Conservation (phyloP, 2,888 invertebrate species). For the Chorisops tibialis region DNA sequence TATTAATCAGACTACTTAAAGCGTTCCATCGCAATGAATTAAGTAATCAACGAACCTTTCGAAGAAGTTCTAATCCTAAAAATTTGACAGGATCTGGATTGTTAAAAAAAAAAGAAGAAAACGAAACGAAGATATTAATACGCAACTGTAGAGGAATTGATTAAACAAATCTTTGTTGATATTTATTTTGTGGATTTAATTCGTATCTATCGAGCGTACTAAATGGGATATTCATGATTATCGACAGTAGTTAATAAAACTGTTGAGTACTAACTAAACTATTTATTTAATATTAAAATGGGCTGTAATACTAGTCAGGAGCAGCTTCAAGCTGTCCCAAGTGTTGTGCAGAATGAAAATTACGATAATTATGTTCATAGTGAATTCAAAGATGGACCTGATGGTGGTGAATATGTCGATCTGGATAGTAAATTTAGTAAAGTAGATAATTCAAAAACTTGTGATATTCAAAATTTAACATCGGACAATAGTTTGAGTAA, state of each 20-base stretch:
- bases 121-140: too few relatives aligned
- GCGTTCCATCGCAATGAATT: too few relatives aligned
- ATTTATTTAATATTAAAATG: constrained; percentile 44
- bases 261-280: constrained; percentile 1
- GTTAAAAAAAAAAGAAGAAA: too few relatives aligned
- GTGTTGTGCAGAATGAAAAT: constrained; percentile 34
- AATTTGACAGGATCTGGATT: too few relatives aligned
- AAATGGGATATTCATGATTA: too few relatives aligned
- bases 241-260: too few relatives aligned
- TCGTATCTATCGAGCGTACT: too few relatives aligned
- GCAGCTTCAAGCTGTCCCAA: constrained; percentile 47
- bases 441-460: background rate
- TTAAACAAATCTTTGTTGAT: constrained; percentile 13
- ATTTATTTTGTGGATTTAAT: too few relatives aligned
- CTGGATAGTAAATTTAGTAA: constrained; percentile 2
- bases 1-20: background rate
- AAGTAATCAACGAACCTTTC: too few relatives aligned
- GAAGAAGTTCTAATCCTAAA: too few relatives aligned
- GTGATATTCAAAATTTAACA: constrained; percentile 3
- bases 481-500: background rate
- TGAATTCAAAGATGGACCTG: constrained; percentile 5
- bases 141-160: constrained; percentile 12
- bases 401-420: background rate
- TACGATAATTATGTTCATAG: background rate
- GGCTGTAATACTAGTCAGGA: constrained; percentile 63